These are phyloP conservation scores for Chaetorhynchus papuensis DNA, from an alignment of 2,113 vertebrate genomes.

Conservation along the genomic window DNA sequence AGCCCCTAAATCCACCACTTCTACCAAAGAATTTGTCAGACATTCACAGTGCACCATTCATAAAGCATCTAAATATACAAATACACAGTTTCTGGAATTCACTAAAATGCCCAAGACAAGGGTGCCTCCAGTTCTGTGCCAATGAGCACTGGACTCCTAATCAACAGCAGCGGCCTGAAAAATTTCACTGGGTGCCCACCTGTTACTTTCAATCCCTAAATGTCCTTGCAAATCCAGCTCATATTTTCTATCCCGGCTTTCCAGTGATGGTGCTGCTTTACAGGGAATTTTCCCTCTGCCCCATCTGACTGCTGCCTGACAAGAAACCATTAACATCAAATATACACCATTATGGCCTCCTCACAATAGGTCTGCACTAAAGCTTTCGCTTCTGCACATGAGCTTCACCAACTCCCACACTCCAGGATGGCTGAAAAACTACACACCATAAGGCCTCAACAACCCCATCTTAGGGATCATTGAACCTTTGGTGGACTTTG, in stretches of 20 bases:
- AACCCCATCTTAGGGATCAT: not conserved
- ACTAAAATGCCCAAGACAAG: not conserved
- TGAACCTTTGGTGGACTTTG: not conserved
- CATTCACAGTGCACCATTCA: not conserved
- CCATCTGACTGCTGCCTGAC: not conserved
- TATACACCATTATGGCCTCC: not conserved
- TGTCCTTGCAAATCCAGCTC: not conserved
- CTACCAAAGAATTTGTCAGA: not conserved
- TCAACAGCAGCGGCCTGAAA: not conserved
- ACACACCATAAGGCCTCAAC: not conserved
- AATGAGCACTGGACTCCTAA: not conserved
- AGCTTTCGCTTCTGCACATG: not conserved
- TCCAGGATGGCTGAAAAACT: not conserved
- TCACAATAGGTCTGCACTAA: not conserved
- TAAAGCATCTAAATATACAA: not conserved
- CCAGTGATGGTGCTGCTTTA: not conserved
- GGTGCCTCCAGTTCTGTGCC: not conserved
- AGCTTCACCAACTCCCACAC: not conserved
- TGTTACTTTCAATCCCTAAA: not conserved
- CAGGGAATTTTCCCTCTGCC: not conserved
- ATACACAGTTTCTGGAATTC: not conserved
- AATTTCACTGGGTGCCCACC: not conserved
- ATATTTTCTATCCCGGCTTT: not conserved
- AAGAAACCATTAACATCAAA: not conserved
- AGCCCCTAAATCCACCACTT: not conserved